Conservation (phyloP, 2,888 invertebrate genomes). For the Dilophus febrilis region DNA sequence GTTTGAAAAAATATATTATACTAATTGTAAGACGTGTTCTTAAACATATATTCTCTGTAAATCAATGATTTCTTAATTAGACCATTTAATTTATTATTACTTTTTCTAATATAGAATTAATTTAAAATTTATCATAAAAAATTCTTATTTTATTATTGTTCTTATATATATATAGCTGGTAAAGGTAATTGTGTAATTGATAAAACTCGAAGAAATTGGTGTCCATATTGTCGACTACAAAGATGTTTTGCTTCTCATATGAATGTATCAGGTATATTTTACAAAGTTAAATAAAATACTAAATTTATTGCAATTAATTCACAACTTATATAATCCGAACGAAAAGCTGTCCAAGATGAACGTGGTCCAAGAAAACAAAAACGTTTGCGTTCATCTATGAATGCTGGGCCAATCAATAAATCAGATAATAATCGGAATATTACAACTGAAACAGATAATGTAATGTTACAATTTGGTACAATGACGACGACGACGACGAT, state of each 20-base stretch:
- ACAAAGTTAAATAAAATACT: conserved; percentile 11
- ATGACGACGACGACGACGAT: neutral
- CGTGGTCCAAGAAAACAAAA: conserved; percentile 49
- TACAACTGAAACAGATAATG: neutral
- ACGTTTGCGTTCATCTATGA: neutral
- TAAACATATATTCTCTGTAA: too few relatives aligned
- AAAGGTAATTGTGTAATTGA: conserved; percentile 59
- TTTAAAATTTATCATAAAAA: neutral
- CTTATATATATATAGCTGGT: conserved; percentile 34
- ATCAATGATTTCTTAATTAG: neutral
- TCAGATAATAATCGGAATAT: neutral
- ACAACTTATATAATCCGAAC: conserved; percentile 2
- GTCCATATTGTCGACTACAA: conserved; percentile 64
- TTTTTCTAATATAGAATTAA: neutral
- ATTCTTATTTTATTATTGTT: neutral
- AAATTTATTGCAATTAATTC: neutral
- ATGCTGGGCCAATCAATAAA: neutral
- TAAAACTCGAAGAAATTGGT: conserved; percentile 73
- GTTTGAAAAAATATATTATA: too few relatives aligned
- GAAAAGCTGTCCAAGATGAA: conserved; percentile 65
- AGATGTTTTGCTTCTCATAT: conserved; percentile 61
- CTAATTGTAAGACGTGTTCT: too few relatives aligned
- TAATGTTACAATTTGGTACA: neutral
- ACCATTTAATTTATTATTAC: neutral
- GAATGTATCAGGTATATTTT: conserved; percentile 54